These are phyloP conservation scores for Tor tambroides DNA, from an alignment of 2,113 vertebrate species.

Conservation along the genomic window DNA sequence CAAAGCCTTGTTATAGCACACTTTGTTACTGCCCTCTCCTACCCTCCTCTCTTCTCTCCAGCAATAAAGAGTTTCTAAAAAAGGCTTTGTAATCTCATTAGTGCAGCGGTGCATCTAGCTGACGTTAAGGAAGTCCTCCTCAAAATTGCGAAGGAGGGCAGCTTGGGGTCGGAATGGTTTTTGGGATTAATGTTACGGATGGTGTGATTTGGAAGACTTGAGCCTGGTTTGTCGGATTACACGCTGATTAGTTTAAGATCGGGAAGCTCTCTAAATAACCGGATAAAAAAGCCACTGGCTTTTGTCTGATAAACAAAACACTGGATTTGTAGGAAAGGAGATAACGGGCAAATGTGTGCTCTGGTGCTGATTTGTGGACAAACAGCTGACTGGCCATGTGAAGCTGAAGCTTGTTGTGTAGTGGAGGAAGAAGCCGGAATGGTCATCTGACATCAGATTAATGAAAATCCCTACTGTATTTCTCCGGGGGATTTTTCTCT, in stretches of 20 bases:
- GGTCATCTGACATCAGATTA: slow-evolving; percentile 24
- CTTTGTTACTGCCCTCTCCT: slow-evolving; percentile 25
- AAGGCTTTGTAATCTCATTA: slow-evolving; percentile 41
- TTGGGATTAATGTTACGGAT: slow-evolving; percentile 12
- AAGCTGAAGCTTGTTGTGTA: slow-evolving; percentile 1
- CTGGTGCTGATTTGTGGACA: background rate
- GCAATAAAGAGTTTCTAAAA: slow-evolving; percentile 37
- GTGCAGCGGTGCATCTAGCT: slow-evolving; percentile 19
- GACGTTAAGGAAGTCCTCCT: background rate
- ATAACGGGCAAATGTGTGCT: slow-evolving; percentile 12
- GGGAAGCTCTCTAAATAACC: slow-evolving; percentile 30
- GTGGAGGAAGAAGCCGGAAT: background rate
- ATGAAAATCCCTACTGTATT: background rate
- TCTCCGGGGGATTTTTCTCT: background rate
- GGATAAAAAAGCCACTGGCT: slow-evolving; percentile 1
- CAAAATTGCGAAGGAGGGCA: slow-evolving; percentile 11
- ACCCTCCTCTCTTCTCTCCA: background rate
- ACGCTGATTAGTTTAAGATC: slow-evolving; percentile 31
- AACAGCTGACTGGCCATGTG: background rate
- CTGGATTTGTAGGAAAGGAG: slow-evolving; percentile 2
- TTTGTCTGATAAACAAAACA: slow-evolving; percentile 14
- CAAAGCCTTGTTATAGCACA: slow-evolving; percentile 10
- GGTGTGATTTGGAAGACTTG: slow-evolving; percentile 19
- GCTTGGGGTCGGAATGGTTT: background rate
- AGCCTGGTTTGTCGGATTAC: slow-evolving; percentile 14